Base-by-base conservation (phyloP, 2,113 vertebrate species). In the Ramphastos sulfuratus region DNA sequence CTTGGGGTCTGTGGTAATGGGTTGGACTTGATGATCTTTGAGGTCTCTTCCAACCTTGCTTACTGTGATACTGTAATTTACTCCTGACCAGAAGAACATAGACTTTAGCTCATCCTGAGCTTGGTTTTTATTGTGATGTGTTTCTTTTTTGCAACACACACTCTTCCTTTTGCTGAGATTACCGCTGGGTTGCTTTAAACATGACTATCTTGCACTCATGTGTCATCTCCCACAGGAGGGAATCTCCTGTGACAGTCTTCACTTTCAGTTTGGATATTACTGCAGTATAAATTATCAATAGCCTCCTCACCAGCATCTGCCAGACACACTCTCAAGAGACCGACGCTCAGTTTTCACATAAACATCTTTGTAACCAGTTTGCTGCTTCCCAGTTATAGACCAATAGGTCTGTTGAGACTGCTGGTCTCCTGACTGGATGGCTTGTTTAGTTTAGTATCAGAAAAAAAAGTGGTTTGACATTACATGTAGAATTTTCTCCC, bases 91-190 rank as follows among this genome's bases (percentile, higher is more conserved):
- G n/a, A n/a, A 67, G 21, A 89, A 82, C 1, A 3, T 2, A 9
- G 3, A 2, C 16, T 86, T 86, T 81, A 77, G 7, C 35, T 81
- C 37, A 63, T 88, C 25, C 67, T 48, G 81, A 55, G 16, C 33
- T 50, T 60, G 12, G 1, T 8, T 92, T 86, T 81, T 55, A 64
- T 21, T 56, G 46, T 1, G 0, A 1, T 6, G 0, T 60, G 37
- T 81, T 86, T 72, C 17, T 79, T 84, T 82, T 79, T 66, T 66
- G 77, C 52, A 61, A 61, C 35, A 75, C 18, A 11, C 74, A 16
- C 10, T 78, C 31, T 84, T 77, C 15, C 21, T 65, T 72, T 58
- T 71, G 30, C 44, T 87, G 55, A 79, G 15, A 31, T 70, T 61
- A 58, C 23, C 80, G 4, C 20, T 93, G 58, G 11, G 13, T 42